phyloP scores from a whole-genome alignment of 2,113 vertebrate genomes.

The Cettia cetti region DNA sequence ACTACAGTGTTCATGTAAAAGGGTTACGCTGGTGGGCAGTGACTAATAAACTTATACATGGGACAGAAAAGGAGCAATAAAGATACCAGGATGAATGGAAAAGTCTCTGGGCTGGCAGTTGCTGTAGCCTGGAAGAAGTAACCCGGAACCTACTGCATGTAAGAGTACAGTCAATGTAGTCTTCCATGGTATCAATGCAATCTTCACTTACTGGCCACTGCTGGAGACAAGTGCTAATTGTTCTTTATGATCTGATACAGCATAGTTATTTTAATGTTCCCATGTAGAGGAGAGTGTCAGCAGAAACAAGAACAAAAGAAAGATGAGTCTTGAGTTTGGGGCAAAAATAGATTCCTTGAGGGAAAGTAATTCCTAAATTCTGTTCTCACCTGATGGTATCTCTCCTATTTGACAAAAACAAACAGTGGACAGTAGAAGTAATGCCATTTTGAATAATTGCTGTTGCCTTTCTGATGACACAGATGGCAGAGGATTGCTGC shows the following conservation, averaged over 20 bases:
- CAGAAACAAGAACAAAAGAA: neutral
- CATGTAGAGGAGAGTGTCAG: neutral
- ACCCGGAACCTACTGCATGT: neutral
- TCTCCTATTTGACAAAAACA: neutral
- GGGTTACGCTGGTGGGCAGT: neutral
- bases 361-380: neutral
- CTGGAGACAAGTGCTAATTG: neutral
- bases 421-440: neutral
- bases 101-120: neutral
- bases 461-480: conserved; percentile 10
- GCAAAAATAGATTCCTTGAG: conserved; percentile 4
- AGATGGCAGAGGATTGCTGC: conserved; percentile 90
- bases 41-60: neutral
- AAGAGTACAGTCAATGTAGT: neutral
- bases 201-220: neutral
- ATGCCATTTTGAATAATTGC: neutral
- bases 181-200: neutral
- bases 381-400: neutral
- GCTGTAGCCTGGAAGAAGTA: neutral
- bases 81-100: neutral
- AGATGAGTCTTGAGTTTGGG: neutral
- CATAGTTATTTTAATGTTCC: neutral
- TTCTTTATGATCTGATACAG: neutral
- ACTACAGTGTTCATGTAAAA: neutral
- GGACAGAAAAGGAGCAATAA: neutral